A percentile compares a stretch with the other conserved stretches of the same genome.
Evolutionary conservation across 1,140 invertebrate genomes (phyloP).

Genomic region (Delia radicum): DNA sequence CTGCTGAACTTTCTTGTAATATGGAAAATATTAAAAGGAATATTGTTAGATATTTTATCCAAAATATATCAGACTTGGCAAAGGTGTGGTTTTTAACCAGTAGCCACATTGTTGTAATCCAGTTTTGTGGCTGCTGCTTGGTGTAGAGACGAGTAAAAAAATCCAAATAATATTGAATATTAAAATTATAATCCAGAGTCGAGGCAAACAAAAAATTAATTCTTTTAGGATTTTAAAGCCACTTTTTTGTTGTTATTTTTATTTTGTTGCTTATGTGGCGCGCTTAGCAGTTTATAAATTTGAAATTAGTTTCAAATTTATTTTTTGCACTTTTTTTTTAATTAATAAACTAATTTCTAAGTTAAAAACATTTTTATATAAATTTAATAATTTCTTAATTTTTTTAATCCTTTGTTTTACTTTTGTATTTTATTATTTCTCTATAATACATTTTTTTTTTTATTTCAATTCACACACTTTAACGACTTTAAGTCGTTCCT

Average conservation of each 20-base stretch:
- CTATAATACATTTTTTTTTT: neutral
- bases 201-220: neutral
- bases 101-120: constrained; percentile 33
- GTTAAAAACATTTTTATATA: neutral
- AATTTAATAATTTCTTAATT: neutral
- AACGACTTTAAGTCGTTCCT: constrained; percentile 22
- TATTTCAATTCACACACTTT: neutral
- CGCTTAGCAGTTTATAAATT: neutral
- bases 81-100: constrained; percentile 29
- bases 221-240: neutral
- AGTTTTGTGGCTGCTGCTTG: constrained; percentile 26
- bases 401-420: neutral
- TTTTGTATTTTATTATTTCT: constrained; percentile 1
- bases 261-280: neutral
- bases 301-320: neutral
- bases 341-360: neutral
- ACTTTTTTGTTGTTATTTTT: neutral
- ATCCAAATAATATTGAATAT: neutral
- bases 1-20: neutral
- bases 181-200: neutral
- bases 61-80: constrained; percentile 32
- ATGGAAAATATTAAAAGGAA: constrained; percentile 8
- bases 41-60: constrained; percentile 28
- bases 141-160: neutral
- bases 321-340: neutral